Conservation (phyloP, 1,140 invertebrate genomes). For the Macrotrachela quadricornifera region DNA sequence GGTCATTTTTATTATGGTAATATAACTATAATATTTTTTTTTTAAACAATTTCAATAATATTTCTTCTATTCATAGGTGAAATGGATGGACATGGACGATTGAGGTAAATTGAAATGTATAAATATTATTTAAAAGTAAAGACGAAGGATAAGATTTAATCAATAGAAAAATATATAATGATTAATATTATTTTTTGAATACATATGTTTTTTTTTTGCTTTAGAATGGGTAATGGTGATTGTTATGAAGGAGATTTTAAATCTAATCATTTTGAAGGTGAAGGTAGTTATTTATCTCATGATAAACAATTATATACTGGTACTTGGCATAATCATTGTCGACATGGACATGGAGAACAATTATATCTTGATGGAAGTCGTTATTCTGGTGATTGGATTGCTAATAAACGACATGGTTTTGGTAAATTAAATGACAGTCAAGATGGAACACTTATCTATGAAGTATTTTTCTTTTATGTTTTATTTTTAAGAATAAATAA, state of each 20-base stretch:
- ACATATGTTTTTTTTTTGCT: constrained; percentile 13
- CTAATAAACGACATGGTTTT: constrained; percentile 21
- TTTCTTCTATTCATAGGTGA: constrained; percentile 28
- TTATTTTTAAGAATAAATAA: no score
- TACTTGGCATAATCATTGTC: constrained; percentile 15
- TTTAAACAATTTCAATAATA: constrained; percentile 11
- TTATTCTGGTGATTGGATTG: constrained; percentile 24
- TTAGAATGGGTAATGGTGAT: constrained; percentile 24
- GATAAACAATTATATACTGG: constrained; percentile 17
- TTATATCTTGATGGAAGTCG: constrained; percentile 22
- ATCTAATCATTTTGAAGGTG: constrained; percentile 19
- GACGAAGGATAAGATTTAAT: no score
- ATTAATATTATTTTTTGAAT: constrained; percentile 15
- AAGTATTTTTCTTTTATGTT: constrained; percentile 2
- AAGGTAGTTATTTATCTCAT: background rate
- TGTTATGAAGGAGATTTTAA: constrained; percentile 16
- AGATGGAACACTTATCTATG: constrained; percentile 20
- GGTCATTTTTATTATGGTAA: constrained; percentile 26
- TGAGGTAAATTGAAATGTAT: constrained; percentile 20
- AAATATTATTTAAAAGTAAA: constrained; percentile 14
- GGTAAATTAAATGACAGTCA: constrained; percentile 15
- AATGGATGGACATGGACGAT: constrained; percentile 23
- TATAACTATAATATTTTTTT: constrained; percentile 15
- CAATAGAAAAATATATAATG: no score
- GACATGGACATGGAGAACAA: constrained; percentile 21